Conservation (phyloP, 1,140 invertebrate species). For the Acromyrmex echinatior region DNA sequence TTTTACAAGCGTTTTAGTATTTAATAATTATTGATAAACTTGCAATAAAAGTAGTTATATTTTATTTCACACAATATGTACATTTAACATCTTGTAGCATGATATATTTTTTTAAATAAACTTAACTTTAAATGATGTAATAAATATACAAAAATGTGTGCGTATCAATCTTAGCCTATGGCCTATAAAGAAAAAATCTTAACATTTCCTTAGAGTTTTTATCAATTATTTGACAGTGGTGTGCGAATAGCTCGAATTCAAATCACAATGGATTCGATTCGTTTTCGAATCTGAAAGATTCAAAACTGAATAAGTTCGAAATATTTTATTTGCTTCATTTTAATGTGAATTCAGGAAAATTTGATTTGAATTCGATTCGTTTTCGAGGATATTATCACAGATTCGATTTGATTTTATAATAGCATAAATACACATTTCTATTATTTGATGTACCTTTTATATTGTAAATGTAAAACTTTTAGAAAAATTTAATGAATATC, state of each 20-base stretch:
- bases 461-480: slow-evolving; percentile 3
- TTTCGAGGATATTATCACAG: too few relatives aligned
- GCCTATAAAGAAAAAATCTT: neutral
- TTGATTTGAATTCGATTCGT: too few relatives aligned
- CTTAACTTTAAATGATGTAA: slow-evolving; percentile 17
- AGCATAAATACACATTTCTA: too few relatives aligned
- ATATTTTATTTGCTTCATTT: too few relatives aligned
- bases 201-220: neutral
- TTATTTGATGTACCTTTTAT: neutral
- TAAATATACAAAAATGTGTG: neutral
- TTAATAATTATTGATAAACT: slow-evolving; percentile 13
- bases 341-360: too few relatives aligned
- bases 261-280: too few relatives aligned
- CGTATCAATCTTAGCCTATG: neutral
- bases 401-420: too few relatives aligned
- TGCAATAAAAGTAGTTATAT: neutral
- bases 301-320: too few relatives aligned
- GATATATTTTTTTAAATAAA: slow-evolving; percentile 47
- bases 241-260: too few relatives aligned
- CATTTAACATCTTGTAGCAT: slow-evolving; percentile 2
- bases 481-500: neutral
- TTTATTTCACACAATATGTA: slow-evolving; percentile 10
- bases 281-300: too few relatives aligned
- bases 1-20: neutral
- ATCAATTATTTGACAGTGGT: neutral